Base-by-base conservation (phyloP, 2,888 invertebrate species). In the Apeira syringaria region DNA sequence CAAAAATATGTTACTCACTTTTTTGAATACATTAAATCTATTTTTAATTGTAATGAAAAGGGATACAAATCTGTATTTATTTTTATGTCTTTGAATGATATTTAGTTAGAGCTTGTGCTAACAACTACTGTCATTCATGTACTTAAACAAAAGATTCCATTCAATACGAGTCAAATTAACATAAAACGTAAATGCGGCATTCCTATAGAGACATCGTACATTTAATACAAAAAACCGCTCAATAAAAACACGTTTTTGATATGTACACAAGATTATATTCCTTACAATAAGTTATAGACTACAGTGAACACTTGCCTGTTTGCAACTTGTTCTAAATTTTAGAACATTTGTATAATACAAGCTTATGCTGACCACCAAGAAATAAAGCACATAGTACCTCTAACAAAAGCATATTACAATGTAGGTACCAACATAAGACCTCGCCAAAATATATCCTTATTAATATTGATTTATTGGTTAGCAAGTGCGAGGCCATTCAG, bases 301-400 rank as follows among this genome's bases (percentile, higher is more conserved):
- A 40, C 11, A 35, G 59, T 49, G 36, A 41, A 20, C 32, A 43
- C 60, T 50, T 64, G 63, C 64, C 66, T 66, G 65, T 64, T 64
- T 64, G 71, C 62, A 66, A 47, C 48, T 45, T 74, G 74, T 71
- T 62, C 84, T 83, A 84, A 83, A 84, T 83, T 83, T 85, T 80
- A 86, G 82, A 82, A 74, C 82, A 80, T 64, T 29, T 11, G 0
- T 34, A 32, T 32, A 28, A 28, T 29, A 46, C 31, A 53, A 15
- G 43, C 52, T 25, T 50, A 51, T 38, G 50, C 33, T 43, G 37
- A 47, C 36, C 22, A 38, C 13, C 39, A 38, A 29, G 40, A 47
- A 36, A 45, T 50, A 61, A 42, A 39, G 37, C 50, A 63, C 41
- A 51, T 11, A 15, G 2, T 3, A 15, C n/a, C n/a, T n/a, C n/a